Conservation (phyloP, 2,113 vertebrate genomes). For the Alethe castanea region DNA sequence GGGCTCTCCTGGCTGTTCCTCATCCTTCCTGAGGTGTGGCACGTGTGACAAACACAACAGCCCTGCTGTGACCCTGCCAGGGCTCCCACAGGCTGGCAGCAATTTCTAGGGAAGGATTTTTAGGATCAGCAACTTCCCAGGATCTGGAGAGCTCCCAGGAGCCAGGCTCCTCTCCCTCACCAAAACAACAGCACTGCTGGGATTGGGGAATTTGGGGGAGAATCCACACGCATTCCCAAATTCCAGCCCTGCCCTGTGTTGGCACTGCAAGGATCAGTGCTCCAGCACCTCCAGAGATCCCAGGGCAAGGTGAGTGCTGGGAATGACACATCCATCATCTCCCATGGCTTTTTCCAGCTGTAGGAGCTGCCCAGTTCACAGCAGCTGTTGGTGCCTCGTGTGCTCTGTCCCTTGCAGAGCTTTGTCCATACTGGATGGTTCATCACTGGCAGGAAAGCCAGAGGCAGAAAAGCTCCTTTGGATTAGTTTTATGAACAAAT, state of each 20-base stretch:
- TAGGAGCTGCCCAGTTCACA: neutral
- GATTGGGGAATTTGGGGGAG: neutral
- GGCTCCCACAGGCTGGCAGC: neutral
- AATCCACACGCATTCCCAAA: neutral
- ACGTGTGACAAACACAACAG: neutral
- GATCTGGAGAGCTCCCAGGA: neutral
- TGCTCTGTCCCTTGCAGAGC: neutral
- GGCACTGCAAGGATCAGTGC: neutral
- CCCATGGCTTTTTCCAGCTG: neutral
- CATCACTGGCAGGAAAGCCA: fast-evolving
- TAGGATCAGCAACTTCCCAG: neutral
- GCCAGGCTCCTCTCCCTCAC: neutral
- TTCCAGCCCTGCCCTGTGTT: fast-evolving
- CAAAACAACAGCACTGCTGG: neutral
- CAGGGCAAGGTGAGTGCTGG: fast-evolving
- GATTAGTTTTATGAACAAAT: too few relatives aligned
- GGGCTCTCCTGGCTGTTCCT: neutral
- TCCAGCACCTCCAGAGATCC: neutral
- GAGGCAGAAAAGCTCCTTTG: neutral
- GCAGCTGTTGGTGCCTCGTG: neutral
- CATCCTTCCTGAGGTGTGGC: neutral
- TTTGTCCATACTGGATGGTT: neutral
- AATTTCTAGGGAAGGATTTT: neutral
- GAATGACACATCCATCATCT: fast-evolving
- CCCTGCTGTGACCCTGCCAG: neutral